Evolutionary conservation across 2,797 vertebrate species (phyloP).

Genomic region (Tangara arthus): DNA sequence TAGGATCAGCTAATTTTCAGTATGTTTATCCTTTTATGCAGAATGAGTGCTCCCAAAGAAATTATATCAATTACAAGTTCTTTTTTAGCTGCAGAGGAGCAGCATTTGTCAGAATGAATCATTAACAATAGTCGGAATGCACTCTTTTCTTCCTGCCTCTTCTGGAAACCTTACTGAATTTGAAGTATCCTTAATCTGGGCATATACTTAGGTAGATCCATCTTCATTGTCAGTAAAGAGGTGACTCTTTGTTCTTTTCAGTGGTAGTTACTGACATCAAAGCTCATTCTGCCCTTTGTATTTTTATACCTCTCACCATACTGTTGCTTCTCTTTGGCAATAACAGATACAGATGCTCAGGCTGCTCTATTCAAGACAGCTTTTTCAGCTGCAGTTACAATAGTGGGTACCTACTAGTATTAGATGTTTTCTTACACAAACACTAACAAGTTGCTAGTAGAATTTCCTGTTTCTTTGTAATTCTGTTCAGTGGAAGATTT

Average conservation of each 20-base stretch:
- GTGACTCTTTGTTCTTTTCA: not conserved
- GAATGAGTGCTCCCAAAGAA: not conserved
- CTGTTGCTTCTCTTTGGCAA: not conserved
- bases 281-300: not conserved
- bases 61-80: not conserved
- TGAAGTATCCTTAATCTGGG: not conserved
- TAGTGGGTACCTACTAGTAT: not conserved
- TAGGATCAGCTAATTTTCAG: not conserved
- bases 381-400: not conserved
- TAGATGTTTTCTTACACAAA: not conserved
- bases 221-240: not conserved
- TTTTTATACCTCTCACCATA: not conserved
- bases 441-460: not conserved
- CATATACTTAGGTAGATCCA: not conserved
- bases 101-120: not conserved
- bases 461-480: not conserved
- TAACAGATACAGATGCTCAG: not conserved
- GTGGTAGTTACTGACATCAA: not conserved
- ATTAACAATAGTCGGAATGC: not conserved
- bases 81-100: not conserved
- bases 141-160: not conserved
- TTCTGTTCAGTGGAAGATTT: not conserved
- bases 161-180: not conserved
- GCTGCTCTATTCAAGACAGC: not conserved
- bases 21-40: not conserved